These are phyloP conservation scores for Trichosurus vulpecula DNA, from an alignment of 2,797 vertebrate species.

Conservation along the genomic window DNA sequence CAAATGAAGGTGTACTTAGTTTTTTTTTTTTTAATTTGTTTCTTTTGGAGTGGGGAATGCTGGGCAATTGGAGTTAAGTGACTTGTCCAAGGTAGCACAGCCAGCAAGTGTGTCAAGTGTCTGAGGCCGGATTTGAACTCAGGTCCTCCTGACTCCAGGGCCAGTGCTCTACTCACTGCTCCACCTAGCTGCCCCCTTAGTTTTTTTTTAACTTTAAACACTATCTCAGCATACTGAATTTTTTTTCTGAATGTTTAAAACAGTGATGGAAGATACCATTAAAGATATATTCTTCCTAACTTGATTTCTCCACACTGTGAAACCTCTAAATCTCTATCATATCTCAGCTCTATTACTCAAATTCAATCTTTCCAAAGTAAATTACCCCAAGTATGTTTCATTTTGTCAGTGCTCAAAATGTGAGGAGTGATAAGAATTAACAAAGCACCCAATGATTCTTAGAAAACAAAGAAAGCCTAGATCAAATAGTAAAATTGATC, in stretches of 20 bases:
- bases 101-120: too few relatives aligned
- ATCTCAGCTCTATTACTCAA: conserved; percentile 54
- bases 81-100: too few relatives aligned
- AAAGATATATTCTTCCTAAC: conserved; percentile 24
- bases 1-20: too few relatives aligned
- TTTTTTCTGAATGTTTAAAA: conserved; percentile 25
- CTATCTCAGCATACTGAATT: too few relatives aligned
- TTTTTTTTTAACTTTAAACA: too few relatives aligned
- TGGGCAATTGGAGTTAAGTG: too few relatives aligned
- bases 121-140: too few relatives aligned
- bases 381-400: conserved; percentile 67
- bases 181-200: too few relatives aligned
- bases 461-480: conserved; percentile 26
- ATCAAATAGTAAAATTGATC: conserved; percentile 72
- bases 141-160: too few relatives aligned
- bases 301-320: conserved; percentile 50
- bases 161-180: too few relatives aligned
- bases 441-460: not conserved
- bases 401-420: conserved; percentile 70
- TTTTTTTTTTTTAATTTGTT: too few relatives aligned
- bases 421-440: conserved; percentile 58
- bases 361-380: conserved; percentile 56
- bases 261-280: conserved; percentile 45
- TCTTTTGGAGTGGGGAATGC: too few relatives aligned
- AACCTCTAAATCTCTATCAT: conserved; percentile 60